phyloP scores from a whole-genome alignment of 2,113 vertebrate species.

The Macrotus californicus region DNA sequence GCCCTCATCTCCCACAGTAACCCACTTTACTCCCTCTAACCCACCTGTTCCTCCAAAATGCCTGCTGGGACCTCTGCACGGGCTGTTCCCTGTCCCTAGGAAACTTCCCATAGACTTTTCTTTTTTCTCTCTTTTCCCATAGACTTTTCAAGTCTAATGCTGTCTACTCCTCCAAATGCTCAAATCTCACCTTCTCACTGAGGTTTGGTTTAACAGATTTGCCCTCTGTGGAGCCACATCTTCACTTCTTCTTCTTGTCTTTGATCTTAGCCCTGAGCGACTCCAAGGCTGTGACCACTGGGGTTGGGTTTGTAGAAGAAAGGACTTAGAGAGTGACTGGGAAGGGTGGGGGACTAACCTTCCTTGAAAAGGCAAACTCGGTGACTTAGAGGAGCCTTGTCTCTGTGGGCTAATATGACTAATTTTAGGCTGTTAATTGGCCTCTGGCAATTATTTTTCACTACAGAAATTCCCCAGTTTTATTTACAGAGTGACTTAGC shows the following conservation, averaged over 20 bases:
- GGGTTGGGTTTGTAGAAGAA: not conserved
- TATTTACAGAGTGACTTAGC: conserved; percentile 61
- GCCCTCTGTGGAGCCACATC: not conserved
- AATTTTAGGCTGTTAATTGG: conserved; percentile 39
- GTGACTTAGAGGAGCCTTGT: not conserved
- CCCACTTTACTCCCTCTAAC: not conserved
- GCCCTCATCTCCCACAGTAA: not conserved
- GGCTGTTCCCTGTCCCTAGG: not conserved
- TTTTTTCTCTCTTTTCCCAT: not conserved
- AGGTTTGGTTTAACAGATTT: not conserved
- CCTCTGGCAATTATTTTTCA: conserved; percentile 50
- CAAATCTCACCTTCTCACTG: not conserved
- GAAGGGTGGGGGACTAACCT: not conserved
- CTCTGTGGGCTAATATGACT: not conserved
- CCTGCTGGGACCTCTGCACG: not conserved
- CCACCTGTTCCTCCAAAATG: not conserved
- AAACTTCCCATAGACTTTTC: not conserved
- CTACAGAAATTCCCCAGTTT: conserved; percentile 54
- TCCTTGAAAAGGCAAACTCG: not conserved
- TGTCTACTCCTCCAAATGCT: not conserved
- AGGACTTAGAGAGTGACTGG: not conserved
- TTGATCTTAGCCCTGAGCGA: not conserved
- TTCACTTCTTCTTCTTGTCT: not conserved
- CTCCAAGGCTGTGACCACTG: not conserved
- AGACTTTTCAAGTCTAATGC: not conserved